phyloP scores from a whole-genome alignment of 2,113 vertebrate species.

The Gorsachius goisagi region DNA sequence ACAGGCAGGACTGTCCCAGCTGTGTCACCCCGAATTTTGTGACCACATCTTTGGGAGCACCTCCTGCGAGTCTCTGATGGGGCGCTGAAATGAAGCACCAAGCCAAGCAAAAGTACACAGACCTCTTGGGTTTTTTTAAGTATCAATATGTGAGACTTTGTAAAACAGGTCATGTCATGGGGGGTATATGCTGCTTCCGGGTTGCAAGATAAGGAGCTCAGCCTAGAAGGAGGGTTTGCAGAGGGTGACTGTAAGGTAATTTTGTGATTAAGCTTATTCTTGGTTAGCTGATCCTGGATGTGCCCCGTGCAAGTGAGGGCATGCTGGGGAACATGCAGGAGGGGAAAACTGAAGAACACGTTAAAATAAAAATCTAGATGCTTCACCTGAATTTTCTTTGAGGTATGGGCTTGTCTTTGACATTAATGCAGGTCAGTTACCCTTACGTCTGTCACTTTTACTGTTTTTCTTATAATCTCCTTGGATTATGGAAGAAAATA shows the following conservation, averaged over 20 bases:
- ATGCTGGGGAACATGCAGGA: not conserved
- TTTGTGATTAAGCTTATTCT: constrained; percentile 37
- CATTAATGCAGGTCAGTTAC: not conserved
- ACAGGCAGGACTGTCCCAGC: not conserved
- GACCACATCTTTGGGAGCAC: not conserved
- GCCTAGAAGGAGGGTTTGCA: not conserved
- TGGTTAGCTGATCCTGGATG: not conserved
- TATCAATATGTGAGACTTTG: not conserved
- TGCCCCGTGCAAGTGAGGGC: not conserved
- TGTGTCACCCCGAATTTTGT: not conserved
- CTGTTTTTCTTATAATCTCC: not conserved
- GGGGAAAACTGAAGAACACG: not conserved
- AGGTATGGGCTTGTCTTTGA: not conserved
- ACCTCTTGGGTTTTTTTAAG: not conserved
- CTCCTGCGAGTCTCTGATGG: not conserved
- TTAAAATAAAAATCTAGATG: not conserved
- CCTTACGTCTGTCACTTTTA: accelerated
- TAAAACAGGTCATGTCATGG: not conserved
- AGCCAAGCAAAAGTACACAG: not conserved
- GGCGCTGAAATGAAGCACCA: not conserved
- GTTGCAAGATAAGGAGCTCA: constrained; percentile 43
- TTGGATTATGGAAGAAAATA: not conserved
- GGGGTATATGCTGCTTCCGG: not conserved
- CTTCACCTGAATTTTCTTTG: not conserved
- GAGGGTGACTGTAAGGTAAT: not conserved